Conservation (phyloP, 2,113 vertebrate genomes). For the Campylorhamphus procurvoides region DNA sequence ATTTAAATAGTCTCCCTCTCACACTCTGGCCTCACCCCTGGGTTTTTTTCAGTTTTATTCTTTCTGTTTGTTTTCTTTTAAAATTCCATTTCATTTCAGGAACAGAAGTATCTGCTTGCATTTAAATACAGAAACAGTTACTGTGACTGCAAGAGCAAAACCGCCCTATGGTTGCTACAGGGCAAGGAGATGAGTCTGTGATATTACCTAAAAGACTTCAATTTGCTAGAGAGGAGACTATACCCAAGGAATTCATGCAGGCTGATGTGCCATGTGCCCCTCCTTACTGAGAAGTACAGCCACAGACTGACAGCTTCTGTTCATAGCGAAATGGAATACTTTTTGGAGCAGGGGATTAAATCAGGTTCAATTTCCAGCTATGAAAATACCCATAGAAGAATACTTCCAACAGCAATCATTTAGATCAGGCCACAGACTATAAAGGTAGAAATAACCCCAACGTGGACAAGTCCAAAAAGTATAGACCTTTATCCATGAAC, state of each 20-base stretch:
- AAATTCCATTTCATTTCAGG: not conserved
- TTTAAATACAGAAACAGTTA: not conserved
- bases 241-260: not conserved
- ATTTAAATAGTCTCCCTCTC: not conserved
- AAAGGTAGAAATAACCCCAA: not conserved
- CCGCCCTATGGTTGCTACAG: not conserved
- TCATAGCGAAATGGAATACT: not conserved
- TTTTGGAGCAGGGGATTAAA: not conserved
- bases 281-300: not conserved
- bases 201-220: not conserved
- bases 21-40: not conserved
- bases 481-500: not conserved
- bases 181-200: not conserved
- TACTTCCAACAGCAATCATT: not conserved
- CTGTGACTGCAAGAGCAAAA: not conserved
- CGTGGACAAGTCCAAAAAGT: not conserved
- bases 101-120: not conserved
- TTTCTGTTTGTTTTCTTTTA: no score
- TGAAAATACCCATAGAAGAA: not conserved
- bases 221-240: not conserved
- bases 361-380: not conserved
- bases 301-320: not conserved
- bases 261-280: not conserved
- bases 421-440: not conserved
- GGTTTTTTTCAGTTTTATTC: no score